Base-by-base conservation (phyloP, 2,113 vertebrate genomes). In the Leptosomus discolor region DNA sequence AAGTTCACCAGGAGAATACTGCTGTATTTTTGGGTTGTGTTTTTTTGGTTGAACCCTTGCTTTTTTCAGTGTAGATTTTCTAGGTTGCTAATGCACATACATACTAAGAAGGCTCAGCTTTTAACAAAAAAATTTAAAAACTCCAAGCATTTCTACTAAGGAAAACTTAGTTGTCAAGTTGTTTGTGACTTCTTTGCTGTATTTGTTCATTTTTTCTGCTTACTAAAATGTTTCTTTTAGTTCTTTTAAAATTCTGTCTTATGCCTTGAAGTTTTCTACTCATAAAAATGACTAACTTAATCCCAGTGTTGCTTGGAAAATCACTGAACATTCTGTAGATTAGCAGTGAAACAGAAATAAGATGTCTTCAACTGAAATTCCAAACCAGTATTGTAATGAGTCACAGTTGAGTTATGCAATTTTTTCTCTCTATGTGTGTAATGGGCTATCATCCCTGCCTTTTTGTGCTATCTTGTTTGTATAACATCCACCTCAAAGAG, bases 131-230 rank as follows among this genome's bases (percentile, higher is more conserved):
- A 45, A 16, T 26, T n/a, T 13, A 3, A 46, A 15, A 12, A 2
- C 1, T 1, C 1, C 0, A 12, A 39, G 5, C 3, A 51, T 78
- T 78, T 89, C 23, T 68, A 50, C 36, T 53, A 54, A 23, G 9
- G 11, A 69, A 73, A 87, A 63, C 12, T 43, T 74, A 61, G 3
- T 12, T 24, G 27, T 87, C 41, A 20, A 56, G 9, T 2, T 22
- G 34, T 61, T 77, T 29, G 24, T 71, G 26, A 45, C 27, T 76
- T 73, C 45, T 54, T 75, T 60, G 34, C 15, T 53, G 3, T 34
- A 29, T 57, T 68, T 76, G 11, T 63, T 77, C 2, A 16, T 17
- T 73, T 92, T 70, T 79, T 15, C 15, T 53, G 68, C 17, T 76
- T 57, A 54, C 7, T 61, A 8, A 82, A 77, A 26, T 46, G 3